Conservation (phyloP, 2,113 vertebrate genomes). For the Athene noctua region DNA sequence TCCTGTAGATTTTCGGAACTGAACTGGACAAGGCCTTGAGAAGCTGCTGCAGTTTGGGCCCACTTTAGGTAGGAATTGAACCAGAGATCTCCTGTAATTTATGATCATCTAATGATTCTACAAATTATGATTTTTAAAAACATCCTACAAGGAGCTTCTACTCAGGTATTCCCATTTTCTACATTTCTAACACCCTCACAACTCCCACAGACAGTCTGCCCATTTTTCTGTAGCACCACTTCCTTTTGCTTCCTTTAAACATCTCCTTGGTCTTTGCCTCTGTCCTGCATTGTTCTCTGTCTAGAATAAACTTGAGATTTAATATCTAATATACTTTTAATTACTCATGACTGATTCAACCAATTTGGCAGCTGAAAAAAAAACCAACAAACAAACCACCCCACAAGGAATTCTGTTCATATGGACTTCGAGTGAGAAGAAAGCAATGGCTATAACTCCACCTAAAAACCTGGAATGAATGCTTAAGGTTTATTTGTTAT, state of each 20-base stretch:
- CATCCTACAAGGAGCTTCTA: too few relatives aligned
- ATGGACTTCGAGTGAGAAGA: background rate
- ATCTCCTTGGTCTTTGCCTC: background rate
- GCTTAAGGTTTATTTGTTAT: background rate
- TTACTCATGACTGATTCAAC: background rate
- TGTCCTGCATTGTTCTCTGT: background rate
- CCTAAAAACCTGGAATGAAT: background rate
- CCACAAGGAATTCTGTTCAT: background rate
- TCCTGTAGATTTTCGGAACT: background rate
- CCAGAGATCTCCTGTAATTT: background rate
- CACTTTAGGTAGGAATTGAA: background rate
- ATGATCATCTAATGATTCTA: background rate
- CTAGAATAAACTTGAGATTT: background rate
- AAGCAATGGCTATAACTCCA: background rate
- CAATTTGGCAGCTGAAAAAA: background rate
- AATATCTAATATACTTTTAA: background rate
- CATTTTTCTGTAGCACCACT: background rate
- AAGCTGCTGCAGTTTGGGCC: background rate
- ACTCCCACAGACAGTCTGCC: background rate
- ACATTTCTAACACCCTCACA: background rate
- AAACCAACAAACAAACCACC: background rate
- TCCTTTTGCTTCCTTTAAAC: background rate
- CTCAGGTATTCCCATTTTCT: background rate
- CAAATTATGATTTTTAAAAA: background rate
- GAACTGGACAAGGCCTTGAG: background rate